Evolutionary conservation across 2,113 vertebrate genomes (phyloP).

Genomic region (Loxodonta africana): DNA sequence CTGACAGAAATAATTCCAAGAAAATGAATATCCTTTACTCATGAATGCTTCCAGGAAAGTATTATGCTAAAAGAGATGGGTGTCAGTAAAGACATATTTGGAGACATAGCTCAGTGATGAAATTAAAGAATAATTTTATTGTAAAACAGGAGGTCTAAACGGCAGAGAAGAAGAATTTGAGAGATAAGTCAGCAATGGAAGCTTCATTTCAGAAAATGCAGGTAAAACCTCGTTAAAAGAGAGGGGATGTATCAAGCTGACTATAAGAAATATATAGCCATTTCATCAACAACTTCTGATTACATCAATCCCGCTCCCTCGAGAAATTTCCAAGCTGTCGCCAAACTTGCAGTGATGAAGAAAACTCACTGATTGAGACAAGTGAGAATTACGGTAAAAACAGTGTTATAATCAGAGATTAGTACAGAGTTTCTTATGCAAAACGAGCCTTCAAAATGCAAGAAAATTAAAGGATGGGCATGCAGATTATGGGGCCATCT

Average conservation of each 20-base stretch:
- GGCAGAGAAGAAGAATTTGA: neutral
- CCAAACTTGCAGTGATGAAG: constrained; percentile 72
- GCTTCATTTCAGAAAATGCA: neutral
- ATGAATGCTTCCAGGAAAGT: neutral
- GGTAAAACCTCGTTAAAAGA: neutral
- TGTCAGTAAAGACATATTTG: neutral
- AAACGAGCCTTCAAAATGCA: constrained; percentile 74
- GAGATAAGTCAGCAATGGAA: neutral
- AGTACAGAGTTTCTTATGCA: constrained; percentile 65
- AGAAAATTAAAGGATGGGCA: constrained; percentile 73
- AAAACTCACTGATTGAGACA: constrained; percentile 80
- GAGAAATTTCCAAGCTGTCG: constrained; percentile 71
- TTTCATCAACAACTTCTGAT: constrained; percentile 68
- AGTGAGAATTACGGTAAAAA: constrained; percentile 73
- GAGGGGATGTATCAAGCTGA: neutral
- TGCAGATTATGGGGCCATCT: constrained; percentile 81
- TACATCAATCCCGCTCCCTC: constrained; percentile 59
- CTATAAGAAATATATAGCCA: neutral
- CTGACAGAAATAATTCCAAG: neutral
- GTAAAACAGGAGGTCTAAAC: neutral
- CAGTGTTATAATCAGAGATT: constrained; percentile 70
- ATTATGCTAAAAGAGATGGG: neutral
- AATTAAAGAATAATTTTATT: neutral
- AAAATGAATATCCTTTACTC: neutral
- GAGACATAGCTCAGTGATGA: neutral